Evolutionary conservation across 64 coral and sea anemone species (phyloP), one percentile per base, ranked within the genome.

Genomic region (Trachythela sp.): DNA sequence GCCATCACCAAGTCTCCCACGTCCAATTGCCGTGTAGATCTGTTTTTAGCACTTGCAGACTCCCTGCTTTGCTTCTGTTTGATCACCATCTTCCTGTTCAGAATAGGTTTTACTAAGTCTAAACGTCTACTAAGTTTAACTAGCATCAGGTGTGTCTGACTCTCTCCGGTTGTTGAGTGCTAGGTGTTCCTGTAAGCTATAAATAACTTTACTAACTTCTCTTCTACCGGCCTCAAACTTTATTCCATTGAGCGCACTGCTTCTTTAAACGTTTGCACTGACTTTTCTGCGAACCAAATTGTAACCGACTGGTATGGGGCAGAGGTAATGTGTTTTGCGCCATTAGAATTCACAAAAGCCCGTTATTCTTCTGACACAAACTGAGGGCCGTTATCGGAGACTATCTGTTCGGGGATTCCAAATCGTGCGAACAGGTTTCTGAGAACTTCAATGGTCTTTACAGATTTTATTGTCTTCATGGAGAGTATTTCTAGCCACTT

Each of bases 191-290:
- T 90, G 39, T 94, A 94, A 35, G 68, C 85, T 83, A 94, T 84
- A 36, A 94, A 70, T 43, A 94, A 94, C 54, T 94, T 94, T 48
- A 85, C 88, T 90, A 91, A 86, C 45, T 94, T 94, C 70, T 88
- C 85, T 41, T 40, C 58, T 38, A 89, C 37, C 29, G 49, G 49
- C 20, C 20, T 52, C 49, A 20, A 52, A 20, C 49, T 52, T 52
- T 20, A 10, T 15, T 52, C 49, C 49, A 52, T 52, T 1, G 8
- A 52, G 22, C 49, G 49, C 49, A 72, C 10, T 1, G 68, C 1
- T 26, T 72, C 9, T 9, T 72, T 72, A 26, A 72, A 27, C 0
- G 33, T 35, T 26, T 72, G 68, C 3, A 72, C 68, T 26, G 68
- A 27, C 33, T 26, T 14, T 72, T 72, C 68, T 72, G 68, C 68